A percentile compares a stretch with the other conserved stretches of the same genome.
These are phyloP conservation scores for Pangasianodon hypophthalmus DNA, from an alignment of 2,113 vertebrate genomes.

Conservation along the genomic window DNA sequence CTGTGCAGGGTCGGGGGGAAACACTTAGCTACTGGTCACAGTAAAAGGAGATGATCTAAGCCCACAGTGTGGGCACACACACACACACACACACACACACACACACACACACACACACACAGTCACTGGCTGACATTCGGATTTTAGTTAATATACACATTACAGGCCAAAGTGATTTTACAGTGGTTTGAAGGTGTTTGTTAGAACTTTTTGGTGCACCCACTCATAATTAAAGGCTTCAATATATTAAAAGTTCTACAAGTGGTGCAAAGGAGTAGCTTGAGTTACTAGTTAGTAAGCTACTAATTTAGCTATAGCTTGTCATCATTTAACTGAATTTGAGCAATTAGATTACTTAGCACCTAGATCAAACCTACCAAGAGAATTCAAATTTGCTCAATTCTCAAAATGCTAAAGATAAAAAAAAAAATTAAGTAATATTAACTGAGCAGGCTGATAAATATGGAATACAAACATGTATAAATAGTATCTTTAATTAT, in stretches of 20 bases:
- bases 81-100: not conserved
- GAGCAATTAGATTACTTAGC: not conserved
- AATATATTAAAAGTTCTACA: not conserved
- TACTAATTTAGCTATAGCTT: not conserved
- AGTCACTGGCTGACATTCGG: not conserved
- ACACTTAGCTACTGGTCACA: conserved; percentile 36
- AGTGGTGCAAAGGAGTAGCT: not conserved
- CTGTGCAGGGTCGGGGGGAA: conserved; percentile 10
- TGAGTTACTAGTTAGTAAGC: not conserved
- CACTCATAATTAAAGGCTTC: not conserved
- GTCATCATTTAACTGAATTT: not conserved
- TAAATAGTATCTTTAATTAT: too few species aligned
- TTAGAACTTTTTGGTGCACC: not conserved
- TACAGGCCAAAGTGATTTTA: conserved; percentile 18
- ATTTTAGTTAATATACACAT: conserved; percentile 1
- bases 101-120: not conserved
- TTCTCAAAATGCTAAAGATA: not conserved
- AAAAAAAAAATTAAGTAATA: too few species aligned
- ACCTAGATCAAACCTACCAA: too few species aligned
- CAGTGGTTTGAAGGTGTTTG: not conserved
- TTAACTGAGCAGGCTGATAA: too few species aligned
- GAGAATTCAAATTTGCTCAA: not conserved
- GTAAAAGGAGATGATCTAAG: conserved; percentile 37
- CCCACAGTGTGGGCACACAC: not conserved
- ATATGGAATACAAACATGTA: too few species aligned